Conservation (phyloP, 2,113 vertebrate genomes). For the Sisor rabdophorus region DNA sequence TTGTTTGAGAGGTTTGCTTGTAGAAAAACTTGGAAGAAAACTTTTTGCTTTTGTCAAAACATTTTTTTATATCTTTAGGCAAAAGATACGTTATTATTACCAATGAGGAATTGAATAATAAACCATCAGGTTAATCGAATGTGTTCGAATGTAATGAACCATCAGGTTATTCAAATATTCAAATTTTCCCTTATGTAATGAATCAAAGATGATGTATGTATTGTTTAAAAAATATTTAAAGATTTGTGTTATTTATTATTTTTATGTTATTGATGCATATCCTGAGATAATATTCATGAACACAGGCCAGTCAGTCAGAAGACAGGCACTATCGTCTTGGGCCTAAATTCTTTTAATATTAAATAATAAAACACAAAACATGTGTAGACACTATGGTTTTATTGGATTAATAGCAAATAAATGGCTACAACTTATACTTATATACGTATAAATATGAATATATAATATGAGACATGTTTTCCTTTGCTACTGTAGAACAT, state of each 20-base stretch:
- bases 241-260: background rate
- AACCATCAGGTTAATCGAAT: no score
- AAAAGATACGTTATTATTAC: background rate
- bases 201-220: no score
- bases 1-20: constrained; percentile 1
- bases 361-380: background rate
- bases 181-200: background rate
- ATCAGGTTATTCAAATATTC: background rate
- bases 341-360: no score
- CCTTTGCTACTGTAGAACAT: background rate
- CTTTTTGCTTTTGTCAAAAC: background rate
- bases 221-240: background rate
- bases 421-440: background rate
- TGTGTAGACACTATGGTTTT: background rate
- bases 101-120: background rate
- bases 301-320: no score
- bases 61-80: background rate
- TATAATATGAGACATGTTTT: no score
- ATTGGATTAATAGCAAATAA: background rate
- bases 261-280: background rate
- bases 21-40: background rate
- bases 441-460: no score
- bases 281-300: no score
- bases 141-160: background rate
- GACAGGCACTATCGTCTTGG: no score